A percentile compares a stretch with the other conserved stretches of the same genome.
Evolutionary conservation across 2,113 vertebrate genomes (phyloP).

Genomic region (Chelonoidis abingdonii): DNA sequence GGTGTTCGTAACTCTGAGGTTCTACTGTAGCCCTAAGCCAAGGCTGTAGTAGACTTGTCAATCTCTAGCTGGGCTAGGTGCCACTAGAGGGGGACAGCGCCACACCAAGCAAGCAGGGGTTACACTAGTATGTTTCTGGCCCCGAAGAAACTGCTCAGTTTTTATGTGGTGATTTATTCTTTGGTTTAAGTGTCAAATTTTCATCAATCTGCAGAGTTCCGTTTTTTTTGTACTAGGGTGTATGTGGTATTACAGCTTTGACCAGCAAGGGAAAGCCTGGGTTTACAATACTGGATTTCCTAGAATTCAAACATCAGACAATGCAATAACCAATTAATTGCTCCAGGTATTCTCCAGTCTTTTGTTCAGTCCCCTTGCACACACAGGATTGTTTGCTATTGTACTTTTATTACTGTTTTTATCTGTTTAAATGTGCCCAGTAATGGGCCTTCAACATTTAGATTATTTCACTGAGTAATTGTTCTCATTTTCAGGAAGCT

Average conservation of each 20-base stretch:
- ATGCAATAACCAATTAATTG: neutral
- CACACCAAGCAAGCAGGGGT: no score
- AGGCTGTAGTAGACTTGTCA: no score
- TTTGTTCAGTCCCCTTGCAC: neutral
- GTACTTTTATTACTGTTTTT: neutral
- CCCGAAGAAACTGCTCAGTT: neutral
- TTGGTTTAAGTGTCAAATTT: neutral
- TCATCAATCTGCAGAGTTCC: neutral
- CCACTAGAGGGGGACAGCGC: no score
- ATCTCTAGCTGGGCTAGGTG: no score
- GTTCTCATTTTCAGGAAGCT: neutral
- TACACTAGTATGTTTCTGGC: neutral
- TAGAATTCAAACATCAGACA: neutral
- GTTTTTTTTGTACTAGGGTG: neutral
- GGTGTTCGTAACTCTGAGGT: no score
- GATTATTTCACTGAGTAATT: neutral
- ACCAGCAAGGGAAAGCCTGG: neutral
- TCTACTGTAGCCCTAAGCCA: no score
- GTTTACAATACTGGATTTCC: neutral
- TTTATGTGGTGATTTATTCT: neutral
- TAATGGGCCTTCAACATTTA: neutral
- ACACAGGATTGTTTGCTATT: neutral
- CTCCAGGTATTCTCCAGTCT: neutral
- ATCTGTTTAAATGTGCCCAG: fast-evolving
- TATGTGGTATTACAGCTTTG: neutral